Evolutionary conservation across 2,888 invertebrate genomes (phyloP).

Genomic region (Spodoptera picta): DNA sequence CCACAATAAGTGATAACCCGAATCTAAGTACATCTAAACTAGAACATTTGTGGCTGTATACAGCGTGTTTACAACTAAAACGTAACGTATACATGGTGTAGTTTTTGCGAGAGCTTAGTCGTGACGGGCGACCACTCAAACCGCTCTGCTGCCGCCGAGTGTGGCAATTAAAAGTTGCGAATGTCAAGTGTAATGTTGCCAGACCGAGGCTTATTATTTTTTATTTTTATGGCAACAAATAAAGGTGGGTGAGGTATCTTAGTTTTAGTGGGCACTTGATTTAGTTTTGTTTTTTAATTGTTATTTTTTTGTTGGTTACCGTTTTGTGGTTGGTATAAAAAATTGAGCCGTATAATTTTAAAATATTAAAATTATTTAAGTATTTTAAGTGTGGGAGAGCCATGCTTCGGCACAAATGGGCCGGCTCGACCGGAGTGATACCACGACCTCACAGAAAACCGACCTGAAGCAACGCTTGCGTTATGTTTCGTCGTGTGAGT

Average conservation of each 20-base stretch:
- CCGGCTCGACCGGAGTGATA: too few species aligned
- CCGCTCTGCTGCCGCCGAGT: slow-evolving; percentile 79
- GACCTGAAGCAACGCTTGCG: too few species aligned
- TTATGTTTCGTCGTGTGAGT: too few species aligned
- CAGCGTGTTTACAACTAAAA: slow-evolving; percentile 68
- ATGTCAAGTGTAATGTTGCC: slow-evolving; percentile 81
- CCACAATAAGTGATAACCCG: slow-evolving; percentile 34
- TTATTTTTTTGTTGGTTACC: slow-evolving; percentile 1
- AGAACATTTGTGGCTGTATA: slow-evolving; percentile 60
- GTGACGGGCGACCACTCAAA: slow-evolving; percentile 73
- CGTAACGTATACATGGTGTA: slow-evolving; percentile 68
- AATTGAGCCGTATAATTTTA: not conserved
- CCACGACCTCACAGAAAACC: too few species aligned
- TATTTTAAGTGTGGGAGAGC: too few species aligned
- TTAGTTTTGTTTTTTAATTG: slow-evolving; percentile 4
- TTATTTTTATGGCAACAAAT: slow-evolving; percentile 76
- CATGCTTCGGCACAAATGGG: too few species aligned
- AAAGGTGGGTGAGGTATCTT: slow-evolving; percentile 61
- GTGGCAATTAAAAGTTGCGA: slow-evolving; percentile 88
- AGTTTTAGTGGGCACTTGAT: slow-evolving; percentile 53
- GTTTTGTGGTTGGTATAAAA: not conserved
- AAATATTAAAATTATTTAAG: too few species aligned
- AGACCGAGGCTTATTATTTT: slow-evolving; percentile 77
- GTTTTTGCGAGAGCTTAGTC: slow-evolving; percentile 74
- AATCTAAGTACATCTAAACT: slow-evolving; percentile 49